Base-by-base conservation (phyloP, 1,140 invertebrate species). In the Parapsyche elsis region DNA sequence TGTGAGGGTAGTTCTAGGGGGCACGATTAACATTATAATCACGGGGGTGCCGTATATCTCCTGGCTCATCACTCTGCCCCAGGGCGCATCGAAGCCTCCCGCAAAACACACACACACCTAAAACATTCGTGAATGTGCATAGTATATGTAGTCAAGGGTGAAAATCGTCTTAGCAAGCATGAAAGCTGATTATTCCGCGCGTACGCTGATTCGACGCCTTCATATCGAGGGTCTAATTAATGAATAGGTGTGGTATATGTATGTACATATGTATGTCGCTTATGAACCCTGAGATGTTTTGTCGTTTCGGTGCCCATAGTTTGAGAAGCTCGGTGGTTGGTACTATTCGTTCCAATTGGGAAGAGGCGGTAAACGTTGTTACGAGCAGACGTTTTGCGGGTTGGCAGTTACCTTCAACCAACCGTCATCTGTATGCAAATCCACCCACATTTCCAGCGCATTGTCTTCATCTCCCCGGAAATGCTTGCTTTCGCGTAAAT, bases 11-110 rank as follows among this genome's bases (percentile, higher is more conserved):
- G 71, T 19, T 24, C 59, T 19, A 5, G 30, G 73, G 71, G 77
- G 77, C 21, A 61, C 67, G 61, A 78, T 82, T 82, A 82, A 82
- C 81, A 80, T 82, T 82, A 82, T 82, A 82, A 82, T 82, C 78
- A 78, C 78, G 75, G 71, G 38, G 46, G 21, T 30, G 57, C 73
- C 53, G 71, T 59, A 71, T 77, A 77, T 78, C 73, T 81, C 53
- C n/a, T 21, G 61, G 73, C 71, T 78, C 57, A 59, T 71, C 80
- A 75, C 71, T 74, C 67, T 77, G 73, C 64, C 67, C 67, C n/a
- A 7, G 71, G 71, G 26, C 10, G 71, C 19, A 67, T 23, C 61
- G 24, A 67, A 67, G 61, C 61, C 61, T 23, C 53, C 14, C 53
- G 10, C 1, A 1, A 57, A 16, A n/a, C 30, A 38, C 30, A 38